Conservation (phyloP, 2,888 invertebrate genomes). For the Falcaria lacertinaria region DNA sequence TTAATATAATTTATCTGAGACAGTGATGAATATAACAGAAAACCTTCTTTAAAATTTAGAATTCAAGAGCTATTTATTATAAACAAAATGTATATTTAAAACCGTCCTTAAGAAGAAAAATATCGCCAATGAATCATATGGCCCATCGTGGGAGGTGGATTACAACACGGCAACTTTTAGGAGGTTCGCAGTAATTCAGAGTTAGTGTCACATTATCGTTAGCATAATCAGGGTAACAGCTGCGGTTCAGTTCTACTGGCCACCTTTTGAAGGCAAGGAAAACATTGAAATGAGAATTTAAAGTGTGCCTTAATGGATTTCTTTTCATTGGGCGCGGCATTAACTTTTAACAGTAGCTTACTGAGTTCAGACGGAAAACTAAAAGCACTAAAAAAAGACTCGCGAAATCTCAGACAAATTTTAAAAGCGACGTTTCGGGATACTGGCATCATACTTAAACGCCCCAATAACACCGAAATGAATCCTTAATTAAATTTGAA, state of each 20-base stretch:
- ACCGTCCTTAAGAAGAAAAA: conserved; percentile 1
- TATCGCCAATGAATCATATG: conserved; percentile 4
- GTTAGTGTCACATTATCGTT: conserved; percentile 49
- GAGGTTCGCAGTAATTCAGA: conserved; percentile 27
- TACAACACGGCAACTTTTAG: conserved; percentile 13
- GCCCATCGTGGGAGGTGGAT: conserved; percentile 11
- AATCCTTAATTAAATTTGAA: no score
- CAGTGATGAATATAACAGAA: no score
- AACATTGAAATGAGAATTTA: conserved; percentile 36
- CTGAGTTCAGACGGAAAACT: conserved; percentile 15
- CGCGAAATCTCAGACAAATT: background rate
- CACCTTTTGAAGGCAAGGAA: conserved; percentile 20
- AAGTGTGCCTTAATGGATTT: conserved; percentile 37
- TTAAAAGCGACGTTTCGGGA: background rate
- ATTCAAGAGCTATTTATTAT: no score
- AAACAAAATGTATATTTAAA: no score
- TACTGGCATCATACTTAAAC: no score
- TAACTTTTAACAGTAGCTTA: conserved; percentile 6
- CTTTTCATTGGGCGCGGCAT: conserved; percentile 25
- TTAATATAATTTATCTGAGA: no score
- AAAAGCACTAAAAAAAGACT: no score
- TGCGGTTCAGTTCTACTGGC: conserved; percentile 21
- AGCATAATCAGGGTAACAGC: conserved; percentile 48
- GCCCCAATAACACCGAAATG: no score
- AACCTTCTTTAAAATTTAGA: no score